Evolutionary conservation across 2,888 invertebrate species (phyloP).

Genomic region (Zhengitettix transpicula): DNA sequence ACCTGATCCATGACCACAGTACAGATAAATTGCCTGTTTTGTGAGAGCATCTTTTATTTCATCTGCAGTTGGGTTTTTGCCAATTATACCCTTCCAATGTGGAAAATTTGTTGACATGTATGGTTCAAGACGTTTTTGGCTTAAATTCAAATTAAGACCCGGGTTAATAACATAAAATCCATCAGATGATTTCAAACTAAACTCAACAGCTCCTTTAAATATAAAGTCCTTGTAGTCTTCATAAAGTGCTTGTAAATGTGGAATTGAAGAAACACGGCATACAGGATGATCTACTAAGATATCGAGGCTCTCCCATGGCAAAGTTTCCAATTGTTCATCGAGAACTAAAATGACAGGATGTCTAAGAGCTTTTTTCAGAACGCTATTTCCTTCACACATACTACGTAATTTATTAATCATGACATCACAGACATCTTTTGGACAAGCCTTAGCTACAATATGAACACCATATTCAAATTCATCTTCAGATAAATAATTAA

Average conservation of each 20-base stretch:
- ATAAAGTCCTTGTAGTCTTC: conserved; percentile 39
- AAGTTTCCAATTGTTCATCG: conserved; percentile 51
- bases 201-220: conserved; percentile 23
- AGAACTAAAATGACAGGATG: conserved; percentile 47
- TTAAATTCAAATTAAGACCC: conserved; percentile 32
- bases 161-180: conserved; percentile 52
- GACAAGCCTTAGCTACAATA: too few species aligned
- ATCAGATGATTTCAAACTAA: conserved; percentile 19
- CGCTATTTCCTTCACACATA: not conserved
- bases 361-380: conserved; percentile 30
- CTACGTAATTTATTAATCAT: too few species aligned
- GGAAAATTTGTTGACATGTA: conserved; percentile 31
- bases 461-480: not conserved
- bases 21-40: conserved; percentile 10
- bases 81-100: conserved; percentile 34
- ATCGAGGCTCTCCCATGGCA: conserved; percentile 65
- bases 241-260: conserved; percentile 44
- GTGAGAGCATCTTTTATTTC: conserved; percentile 36
- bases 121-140: not conserved
- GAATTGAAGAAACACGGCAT: conserved; percentile 55
- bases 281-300: conserved; percentile 47
- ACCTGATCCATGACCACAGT: not conserved
- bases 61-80: conserved; percentile 32
- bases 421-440: too few species aligned
- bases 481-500: not conserved